Evolutionary conservation across 1,140 invertebrate species (phyloP).

Genomic region (Archegozetes longisetosus): DNA sequence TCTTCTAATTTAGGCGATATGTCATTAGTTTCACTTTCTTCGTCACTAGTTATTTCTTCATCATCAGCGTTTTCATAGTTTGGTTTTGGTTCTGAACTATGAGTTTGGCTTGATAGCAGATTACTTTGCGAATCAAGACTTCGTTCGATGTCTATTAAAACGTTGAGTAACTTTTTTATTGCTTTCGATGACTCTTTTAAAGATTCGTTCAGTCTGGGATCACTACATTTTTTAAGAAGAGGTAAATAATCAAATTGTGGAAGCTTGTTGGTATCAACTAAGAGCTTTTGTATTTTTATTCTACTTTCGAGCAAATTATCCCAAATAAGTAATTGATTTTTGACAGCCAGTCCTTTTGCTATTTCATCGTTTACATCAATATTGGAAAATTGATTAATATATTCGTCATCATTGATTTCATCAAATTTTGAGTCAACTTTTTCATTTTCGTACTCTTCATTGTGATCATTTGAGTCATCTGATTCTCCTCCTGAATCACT

Average conservation of each 20-base stretch:
- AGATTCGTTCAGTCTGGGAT: neutral
- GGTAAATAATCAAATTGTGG: constrained; percentile 35
- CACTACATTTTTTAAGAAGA: neutral
- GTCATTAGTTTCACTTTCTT: neutral
- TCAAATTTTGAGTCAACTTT: constrained; percentile 22
- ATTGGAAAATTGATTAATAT: constrained; percentile 23
- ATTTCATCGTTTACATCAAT: constrained; percentile 41
- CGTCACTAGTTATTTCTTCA: neutral
- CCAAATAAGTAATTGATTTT: constrained; percentile 54
- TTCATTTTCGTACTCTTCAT: constrained; percentile 18
- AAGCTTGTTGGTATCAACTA: constrained; percentile 53
- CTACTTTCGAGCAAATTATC: constrained; percentile 61
- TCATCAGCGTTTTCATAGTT: neutral
- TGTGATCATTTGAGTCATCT: constrained; percentile 7
- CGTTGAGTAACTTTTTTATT: neutral
- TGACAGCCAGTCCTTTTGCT: constrained; percentile 55
- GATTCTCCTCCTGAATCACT: neutral
- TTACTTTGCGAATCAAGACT: neutral
- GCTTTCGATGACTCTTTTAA: neutral
- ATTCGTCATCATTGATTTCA: constrained; percentile 11
- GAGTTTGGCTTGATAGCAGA: too few species aligned
- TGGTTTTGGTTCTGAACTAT: neutral
- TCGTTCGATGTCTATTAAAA: neutral
- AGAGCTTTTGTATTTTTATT: constrained; percentile 65
- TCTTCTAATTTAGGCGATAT: constrained; percentile 18